Evolutionary conservation across 1,140 invertebrate species (phyloP).

Genomic region (Zeugodacus cucurbitae): DNA sequence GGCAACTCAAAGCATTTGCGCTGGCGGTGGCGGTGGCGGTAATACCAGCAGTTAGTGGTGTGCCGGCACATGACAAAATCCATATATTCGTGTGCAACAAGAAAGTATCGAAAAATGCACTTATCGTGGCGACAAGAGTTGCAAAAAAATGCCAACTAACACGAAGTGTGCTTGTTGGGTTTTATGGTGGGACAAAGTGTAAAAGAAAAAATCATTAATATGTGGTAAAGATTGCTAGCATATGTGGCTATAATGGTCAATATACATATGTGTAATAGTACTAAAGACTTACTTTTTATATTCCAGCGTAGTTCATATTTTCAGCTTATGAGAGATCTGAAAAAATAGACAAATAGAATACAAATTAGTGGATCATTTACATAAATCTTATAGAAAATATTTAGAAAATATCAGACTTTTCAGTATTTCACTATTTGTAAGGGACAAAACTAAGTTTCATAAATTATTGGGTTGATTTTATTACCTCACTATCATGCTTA

Average conservation of each 20-base stretch:
- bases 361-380: no score
- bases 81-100: not conserved
- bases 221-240: not conserved
- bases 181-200: not conserved
- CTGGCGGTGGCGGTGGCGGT: not conserved
- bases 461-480: no score
- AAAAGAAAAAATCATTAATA: not conserved
- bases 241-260: not conserved
- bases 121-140: not conserved
- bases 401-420: no score
- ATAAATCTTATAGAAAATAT: no score
- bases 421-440: no score
- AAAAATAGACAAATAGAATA: no score
- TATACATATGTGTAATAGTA: not conserved
- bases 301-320: no score
- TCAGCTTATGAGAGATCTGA: no score
- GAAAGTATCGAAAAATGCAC: conserved; percentile 10
- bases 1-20: not conserved
- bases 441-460: no score
- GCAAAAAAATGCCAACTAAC: not conserved
- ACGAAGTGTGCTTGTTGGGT: not conserved
- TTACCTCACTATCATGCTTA: no score
- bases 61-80: not conserved
- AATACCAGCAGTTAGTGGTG: not conserved
- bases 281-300: no score